Conservation (phyloP, 2,797 vertebrate genomes). For the Numenius phaeopus region DNA sequence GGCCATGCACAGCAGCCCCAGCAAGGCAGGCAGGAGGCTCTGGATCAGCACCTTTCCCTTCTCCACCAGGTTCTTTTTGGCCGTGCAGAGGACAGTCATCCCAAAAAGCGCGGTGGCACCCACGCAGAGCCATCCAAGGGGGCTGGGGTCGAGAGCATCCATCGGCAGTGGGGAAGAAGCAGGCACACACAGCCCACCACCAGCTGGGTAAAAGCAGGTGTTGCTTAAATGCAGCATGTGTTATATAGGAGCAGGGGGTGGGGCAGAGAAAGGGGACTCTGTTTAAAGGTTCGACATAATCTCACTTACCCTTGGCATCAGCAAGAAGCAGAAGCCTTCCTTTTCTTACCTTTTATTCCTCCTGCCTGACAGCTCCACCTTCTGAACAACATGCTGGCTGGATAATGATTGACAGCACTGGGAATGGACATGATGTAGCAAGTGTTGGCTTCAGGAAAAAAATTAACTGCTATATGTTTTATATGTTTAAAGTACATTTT, state of each 20-base stretch:
- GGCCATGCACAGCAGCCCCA: slow-evolving; percentile 40
- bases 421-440: slow-evolving; percentile 11
- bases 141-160: neutral
- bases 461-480: neutral
- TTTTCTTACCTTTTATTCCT: slow-evolving; percentile 32
- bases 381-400: slow-evolving; percentile 55
- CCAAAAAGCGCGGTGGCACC: neutral
- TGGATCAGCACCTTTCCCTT: neutral
- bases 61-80: neutral
- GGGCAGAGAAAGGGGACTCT: slow-evolving; percentile 23
- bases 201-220: slow-evolving; percentile 11
- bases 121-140: slow-evolving; percentile 35
- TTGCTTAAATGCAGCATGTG: neutral
- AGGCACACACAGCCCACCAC: neutral
- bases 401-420: slow-evolving; percentile 76
- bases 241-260: slow-evolving; percentile 74
- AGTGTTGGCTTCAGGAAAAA: neutral
- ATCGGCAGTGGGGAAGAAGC: neutral
- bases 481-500: neutral
- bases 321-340: slow-evolving; percentile 53
- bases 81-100: neutral
- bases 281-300: slow-evolving; percentile 42
- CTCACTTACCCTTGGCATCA: slow-evolving; percentile 38
- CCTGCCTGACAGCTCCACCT: slow-evolving; percentile 69
- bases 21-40: slow-evolving; percentile 13